Conservation (phyloP, 2,797 vertebrate genomes). For the Pangasius krempfi region DNA sequence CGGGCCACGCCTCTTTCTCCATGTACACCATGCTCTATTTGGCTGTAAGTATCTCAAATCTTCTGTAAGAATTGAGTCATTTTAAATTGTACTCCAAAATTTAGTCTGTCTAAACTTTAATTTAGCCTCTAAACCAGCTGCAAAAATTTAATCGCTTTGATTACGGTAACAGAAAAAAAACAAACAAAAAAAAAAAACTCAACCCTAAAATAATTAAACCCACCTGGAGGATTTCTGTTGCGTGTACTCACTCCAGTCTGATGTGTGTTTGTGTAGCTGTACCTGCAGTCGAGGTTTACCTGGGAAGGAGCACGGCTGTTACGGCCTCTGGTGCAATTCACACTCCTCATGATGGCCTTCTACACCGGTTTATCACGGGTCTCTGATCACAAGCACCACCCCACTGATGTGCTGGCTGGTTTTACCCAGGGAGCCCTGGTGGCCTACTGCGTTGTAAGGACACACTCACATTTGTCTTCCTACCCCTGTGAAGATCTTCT, state of each 20-base stretch:
- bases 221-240: not conserved
- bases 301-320: constrained; percentile 98
- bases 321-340: constrained; percentile 95
- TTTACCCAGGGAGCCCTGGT: constrained; percentile 96
- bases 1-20: constrained; percentile 95
- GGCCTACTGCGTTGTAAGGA: constrained; percentile 96
- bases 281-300: constrained; percentile 96
- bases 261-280: constrained; percentile 77
- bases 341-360: constrained; percentile 97
- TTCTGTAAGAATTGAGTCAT: not conserved
- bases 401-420: constrained; percentile 91
- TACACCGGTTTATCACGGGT: constrained; percentile 95
- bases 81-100: not conserved
- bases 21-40: constrained; percentile 98
- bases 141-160: not conserved
- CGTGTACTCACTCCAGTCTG: not conserved
- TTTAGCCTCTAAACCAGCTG: too few relatives aligned
- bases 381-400: constrained; percentile 98
- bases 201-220: not conserved
- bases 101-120: not conserved
- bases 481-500: not conserved
- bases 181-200: not conserved
- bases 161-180: not conserved
- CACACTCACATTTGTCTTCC: not conserved
- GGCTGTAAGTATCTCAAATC: constrained; percentile 83